Percentiles rank a stretch among this genome's conserved stretches.
Conservation (phyloP, 2,113 vertebrate genomes). For the Irena cyanogastra region DNA sequence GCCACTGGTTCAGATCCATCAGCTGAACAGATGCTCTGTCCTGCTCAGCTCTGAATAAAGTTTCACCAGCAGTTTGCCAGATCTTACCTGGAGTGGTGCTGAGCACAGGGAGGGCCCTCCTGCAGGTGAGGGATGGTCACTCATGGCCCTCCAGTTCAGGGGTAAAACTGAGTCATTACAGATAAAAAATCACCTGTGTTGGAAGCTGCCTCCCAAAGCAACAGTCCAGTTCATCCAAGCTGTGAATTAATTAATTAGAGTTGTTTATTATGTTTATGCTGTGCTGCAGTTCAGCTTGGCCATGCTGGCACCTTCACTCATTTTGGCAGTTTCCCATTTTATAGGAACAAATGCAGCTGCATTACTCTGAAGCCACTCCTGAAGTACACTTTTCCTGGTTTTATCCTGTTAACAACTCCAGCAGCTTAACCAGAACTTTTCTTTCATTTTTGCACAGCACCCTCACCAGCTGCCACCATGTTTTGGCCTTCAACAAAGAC, state of each 20-base stretch:
- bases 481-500: background rate
- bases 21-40: background rate
- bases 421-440: background rate
- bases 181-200: fast-evolving
- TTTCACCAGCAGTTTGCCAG: background rate
- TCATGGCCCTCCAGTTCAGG: background rate
- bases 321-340: background rate
- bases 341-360: background rate
- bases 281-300: background rate
- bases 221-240: background rate
- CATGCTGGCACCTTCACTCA: background rate
- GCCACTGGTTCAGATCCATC: background rate
- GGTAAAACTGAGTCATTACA: background rate
- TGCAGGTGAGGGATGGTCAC: background rate
- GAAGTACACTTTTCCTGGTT: background rate
- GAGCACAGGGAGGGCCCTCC: background rate
- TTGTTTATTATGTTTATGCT: background rate
- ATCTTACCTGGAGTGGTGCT: background rate
- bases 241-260: background rate
- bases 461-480: background rate
- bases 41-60: background rate
- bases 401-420: background rate
- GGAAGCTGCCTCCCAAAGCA: background rate
- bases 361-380: background rate
- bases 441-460: background rate